These are phyloP conservation scores for Scytalopus superciliaris DNA, from an alignment of 2,113 vertebrate species.

Conservation along the genomic window DNA sequence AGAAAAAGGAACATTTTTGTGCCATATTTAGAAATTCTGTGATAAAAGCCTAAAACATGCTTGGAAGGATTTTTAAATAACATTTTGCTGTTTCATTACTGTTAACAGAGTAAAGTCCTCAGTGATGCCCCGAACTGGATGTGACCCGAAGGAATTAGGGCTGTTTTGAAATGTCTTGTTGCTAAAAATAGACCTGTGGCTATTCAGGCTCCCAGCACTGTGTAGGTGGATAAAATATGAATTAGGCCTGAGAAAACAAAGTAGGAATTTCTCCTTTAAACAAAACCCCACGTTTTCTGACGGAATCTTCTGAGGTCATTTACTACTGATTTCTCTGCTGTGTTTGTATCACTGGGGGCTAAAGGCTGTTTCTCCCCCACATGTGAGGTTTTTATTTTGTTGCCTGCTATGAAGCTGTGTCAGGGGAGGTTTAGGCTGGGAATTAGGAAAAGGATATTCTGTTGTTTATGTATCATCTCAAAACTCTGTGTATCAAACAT, in stretches of 20 bases:
- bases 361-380: neutral
- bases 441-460: neutral
- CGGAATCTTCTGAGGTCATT: neutral
- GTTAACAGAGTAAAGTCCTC: neutral
- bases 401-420: neutral
- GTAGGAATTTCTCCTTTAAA: constrained; percentile 47
- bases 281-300: neutral
- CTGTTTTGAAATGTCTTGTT: constrained; percentile 33
- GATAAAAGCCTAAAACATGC: neutral
- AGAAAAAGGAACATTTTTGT: neutral
- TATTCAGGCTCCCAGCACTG: neutral
- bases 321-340: neutral
- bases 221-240: constrained; percentile 44
- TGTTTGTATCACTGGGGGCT: neutral
- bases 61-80: neutral
- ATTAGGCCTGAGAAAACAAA: constrained; percentile 46
- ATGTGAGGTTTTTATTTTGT: neutral
- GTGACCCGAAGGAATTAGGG: constrained; percentile 14
- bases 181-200: constrained; percentile 38
- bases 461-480: neutral
- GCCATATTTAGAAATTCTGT: neutral
- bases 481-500: neutral
- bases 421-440: neutral
- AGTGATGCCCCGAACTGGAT: neutral
- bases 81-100: neutral